Evolutionary conservation across 2,113 vertebrate genomes (phyloP), one percentile per base, ranked within the genome.

Genomic region (Argyrosomus japonicus): DNA sequence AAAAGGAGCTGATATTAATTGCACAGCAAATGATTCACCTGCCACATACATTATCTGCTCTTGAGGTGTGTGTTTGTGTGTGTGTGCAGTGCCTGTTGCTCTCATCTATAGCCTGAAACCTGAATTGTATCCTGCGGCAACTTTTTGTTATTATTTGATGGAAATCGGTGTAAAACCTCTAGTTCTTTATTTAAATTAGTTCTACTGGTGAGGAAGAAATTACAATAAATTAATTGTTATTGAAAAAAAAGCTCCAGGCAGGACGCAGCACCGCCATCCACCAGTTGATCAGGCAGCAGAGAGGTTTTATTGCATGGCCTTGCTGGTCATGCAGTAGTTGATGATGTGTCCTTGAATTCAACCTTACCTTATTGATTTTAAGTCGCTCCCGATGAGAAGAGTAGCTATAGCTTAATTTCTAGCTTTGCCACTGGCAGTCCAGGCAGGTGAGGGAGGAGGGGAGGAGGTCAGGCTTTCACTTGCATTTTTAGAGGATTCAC

Each of bases 311-410:
- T 71, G 32, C 58, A 45, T 15, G 32, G 43, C 53, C 69, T 27
- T 65, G 45, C 17, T 40, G 57, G 57, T 77, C 47, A 54, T 84
- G 61, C 58, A 48, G 64, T 19, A 70, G 51, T 69, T 79, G 65
- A 76, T 65, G 53, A 17, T 23, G 29, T 80, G 87, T 81, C 83
- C 75, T 81, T 88, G 51, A 76, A 76, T 58, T 53, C 57, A 81
- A 79, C 78, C 48, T 65, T 62, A 68, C 65, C 15, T 60, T n/a
- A 58, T 36, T 79, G 71, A 83, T 73, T 65, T n/a, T 36, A 60
- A 50, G 57, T 64, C 25, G 2, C 47, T 62, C 76, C 73, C 15
- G 69, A 76, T 68, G 47, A 83, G 25, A 79, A 47, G 29, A 56
- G 47, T 47, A 36, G 67, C 32, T 40, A 56, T 79, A 36, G 79